phyloP scores from a whole-genome alignment of 2,113 vertebrate species.

The Chrysemys picta region DNA sequence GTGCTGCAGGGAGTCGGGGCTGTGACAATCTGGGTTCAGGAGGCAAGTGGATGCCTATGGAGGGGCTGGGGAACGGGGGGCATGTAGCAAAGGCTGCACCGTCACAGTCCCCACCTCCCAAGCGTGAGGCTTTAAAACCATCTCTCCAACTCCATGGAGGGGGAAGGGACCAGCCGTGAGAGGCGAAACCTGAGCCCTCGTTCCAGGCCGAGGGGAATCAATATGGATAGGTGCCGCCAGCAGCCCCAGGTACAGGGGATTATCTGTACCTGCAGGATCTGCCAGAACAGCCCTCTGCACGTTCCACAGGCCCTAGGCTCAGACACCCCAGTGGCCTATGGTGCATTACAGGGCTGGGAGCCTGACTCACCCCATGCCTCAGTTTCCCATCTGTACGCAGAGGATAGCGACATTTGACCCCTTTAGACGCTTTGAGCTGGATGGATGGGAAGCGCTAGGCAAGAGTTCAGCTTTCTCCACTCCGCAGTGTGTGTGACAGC shows the following conservation, averaged over 20 bases:
- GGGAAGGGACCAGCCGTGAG: neutral
- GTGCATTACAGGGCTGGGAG: neutral
- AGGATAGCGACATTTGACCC: neutral
- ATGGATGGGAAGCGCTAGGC: neutral
- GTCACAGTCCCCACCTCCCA: neutral
- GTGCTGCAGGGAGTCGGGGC: neutral
- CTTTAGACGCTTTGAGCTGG: neutral
- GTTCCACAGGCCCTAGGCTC: neutral
- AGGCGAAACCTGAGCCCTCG: neutral
- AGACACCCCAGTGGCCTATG: neutral
- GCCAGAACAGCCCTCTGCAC: neutral
- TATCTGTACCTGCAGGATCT: neutral
- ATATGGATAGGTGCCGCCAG: neutral
- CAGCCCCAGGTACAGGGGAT: neutral
- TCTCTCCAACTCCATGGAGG: neutral
- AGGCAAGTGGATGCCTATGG: no score
- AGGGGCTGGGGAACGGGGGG: neutral
- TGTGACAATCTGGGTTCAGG: neutral
- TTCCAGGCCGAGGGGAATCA: neutral
- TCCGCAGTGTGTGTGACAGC: neutral
- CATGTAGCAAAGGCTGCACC: neutral
- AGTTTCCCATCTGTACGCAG: neutral
- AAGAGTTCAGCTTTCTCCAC: neutral
- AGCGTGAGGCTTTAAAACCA: neutral
- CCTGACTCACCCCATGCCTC: neutral